Conservation (phyloP, 2,797 vertebrate species). For the Sebastes trivittatus region DNA sequence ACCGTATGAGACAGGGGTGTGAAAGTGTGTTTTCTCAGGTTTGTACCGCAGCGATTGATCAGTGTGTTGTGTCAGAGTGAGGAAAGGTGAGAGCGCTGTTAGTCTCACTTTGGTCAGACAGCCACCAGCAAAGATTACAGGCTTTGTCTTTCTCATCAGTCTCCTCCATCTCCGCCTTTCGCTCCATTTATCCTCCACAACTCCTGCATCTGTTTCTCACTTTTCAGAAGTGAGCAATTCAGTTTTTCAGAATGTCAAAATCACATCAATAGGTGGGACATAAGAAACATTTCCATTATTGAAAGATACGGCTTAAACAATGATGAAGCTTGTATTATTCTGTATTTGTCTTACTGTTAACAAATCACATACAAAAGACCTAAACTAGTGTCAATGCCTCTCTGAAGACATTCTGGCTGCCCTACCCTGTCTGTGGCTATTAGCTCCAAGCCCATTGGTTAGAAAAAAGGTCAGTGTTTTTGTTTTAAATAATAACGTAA, state of each 20-base stretch:
- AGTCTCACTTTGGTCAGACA: neutral
- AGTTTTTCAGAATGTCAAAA: neutral
- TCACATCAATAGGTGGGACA: neutral
- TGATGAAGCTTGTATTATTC: neutral
- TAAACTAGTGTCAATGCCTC: neutral
- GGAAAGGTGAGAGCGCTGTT: neutral
- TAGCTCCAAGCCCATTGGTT: neutral
- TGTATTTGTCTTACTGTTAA: neutral
- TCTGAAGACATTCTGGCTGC: neutral
- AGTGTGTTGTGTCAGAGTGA: neutral
- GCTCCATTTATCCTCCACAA: too few species aligned
- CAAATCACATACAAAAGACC: neutral
- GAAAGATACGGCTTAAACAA: neutral
- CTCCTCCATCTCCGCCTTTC: neutral
- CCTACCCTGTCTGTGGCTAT: neutral
- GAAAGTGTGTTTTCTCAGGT: neutral
- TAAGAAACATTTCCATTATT: neutral
- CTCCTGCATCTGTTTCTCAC: neutral
- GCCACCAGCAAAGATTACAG: neutral
- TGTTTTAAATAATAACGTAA: rapidly evolving
- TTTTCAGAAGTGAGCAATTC: neutral
- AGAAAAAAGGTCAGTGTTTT: too few species aligned
- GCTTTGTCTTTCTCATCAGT: neutral
- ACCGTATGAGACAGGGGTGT: neutral
- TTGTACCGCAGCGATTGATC: neutral